These are phyloP conservation scores for Plebejus argus DNA, from an alignment of 2,888 invertebrate genomes.

Conservation along the genomic window DNA sequence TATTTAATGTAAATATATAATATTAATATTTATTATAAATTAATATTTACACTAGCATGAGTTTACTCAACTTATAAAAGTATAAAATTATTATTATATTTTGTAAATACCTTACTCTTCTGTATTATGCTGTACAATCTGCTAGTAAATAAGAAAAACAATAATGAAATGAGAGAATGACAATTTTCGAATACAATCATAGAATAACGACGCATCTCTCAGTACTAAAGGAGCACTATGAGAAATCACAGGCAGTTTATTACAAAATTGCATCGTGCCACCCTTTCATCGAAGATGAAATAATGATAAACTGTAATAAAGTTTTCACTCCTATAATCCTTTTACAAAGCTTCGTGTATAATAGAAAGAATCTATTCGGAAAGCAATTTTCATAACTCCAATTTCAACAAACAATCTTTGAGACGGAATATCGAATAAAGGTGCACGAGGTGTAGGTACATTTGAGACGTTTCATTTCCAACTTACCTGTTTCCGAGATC, in stretches of 20 bases:
- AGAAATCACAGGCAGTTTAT: not conserved
- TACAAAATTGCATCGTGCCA: conserved; percentile 19
- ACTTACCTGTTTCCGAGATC: conserved; percentile 27
- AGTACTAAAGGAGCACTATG: conserved; percentile 5
- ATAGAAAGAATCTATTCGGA: conserved; percentile 31
- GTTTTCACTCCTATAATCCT: conserved; percentile 28
- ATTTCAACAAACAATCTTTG: conserved; percentile 30
- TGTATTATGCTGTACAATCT: too few species aligned
- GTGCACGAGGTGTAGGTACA: conserved; percentile 28
- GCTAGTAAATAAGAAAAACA: not conserved
- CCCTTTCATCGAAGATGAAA: conserved; percentile 26
- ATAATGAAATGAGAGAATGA: not conserved
- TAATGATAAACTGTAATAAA: conserved; percentile 30
- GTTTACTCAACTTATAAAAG: too few species aligned
- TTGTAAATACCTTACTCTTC: too few species aligned
- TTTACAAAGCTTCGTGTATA: conserved; percentile 30
- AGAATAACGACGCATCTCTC: not conserved
- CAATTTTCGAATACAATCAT: not conserved
- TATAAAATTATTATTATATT: not conserved
- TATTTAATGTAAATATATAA: too few species aligned
- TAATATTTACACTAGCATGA: too few species aligned
- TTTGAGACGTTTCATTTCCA: conserved; percentile 28
- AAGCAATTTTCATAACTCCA: conserved; percentile 32
- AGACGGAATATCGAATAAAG: conserved; percentile 29
- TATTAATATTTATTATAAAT: too few species aligned